Evolutionary conservation across 2,888 invertebrate species (phyloP), one percentile per base, ranked within the genome.

Genomic region (Catocala fraxini): DNA sequence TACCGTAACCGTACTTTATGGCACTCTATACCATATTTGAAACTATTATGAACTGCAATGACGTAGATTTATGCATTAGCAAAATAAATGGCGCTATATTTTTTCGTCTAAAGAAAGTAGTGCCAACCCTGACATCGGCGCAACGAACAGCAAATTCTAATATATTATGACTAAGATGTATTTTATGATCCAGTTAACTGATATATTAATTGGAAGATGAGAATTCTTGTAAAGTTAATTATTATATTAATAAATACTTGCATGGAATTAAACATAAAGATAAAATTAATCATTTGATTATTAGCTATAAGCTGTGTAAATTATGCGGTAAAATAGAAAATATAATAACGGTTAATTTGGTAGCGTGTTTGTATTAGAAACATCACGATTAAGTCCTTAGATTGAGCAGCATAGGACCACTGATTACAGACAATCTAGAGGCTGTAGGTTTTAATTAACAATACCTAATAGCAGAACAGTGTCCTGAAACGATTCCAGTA

Each of bases 171-270:
- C 35, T 39, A 47, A 4, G 10, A 3, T 51, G 0, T 6, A 7
- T 54, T 42, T 51, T 61, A 65, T 51, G 56, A 70, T 61, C 55
- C 54, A 52, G 64, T 65, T 63, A 55, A 33, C 63, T 52, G 55
- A 60, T 68, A 52, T 11, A 39, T 48, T 59, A 65, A 75, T 73
- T 68, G 65, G 53, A 51, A 51, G 42, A 72, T 72, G 62, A 39
- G 39, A 56, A 56, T 48, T 56, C 52, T 39, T 39, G 35, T 39
- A 11, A 9, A 43, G 43, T 43, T n/a, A 43, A 12, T 43, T 43
- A 43, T 43, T 43, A 43, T 43, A 25, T 39, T 39, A 39, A 39
- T 39, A 39, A 25, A 39, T 1, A 39, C 25, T 25, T 25, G 25
- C 25, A 3, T 25, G 43, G 15, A 53, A 34, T 34, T 53, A 13